Evolutionary conservation across 2,888 invertebrate species (phyloP).

Genomic region (Parelbella ahira): DNA sequence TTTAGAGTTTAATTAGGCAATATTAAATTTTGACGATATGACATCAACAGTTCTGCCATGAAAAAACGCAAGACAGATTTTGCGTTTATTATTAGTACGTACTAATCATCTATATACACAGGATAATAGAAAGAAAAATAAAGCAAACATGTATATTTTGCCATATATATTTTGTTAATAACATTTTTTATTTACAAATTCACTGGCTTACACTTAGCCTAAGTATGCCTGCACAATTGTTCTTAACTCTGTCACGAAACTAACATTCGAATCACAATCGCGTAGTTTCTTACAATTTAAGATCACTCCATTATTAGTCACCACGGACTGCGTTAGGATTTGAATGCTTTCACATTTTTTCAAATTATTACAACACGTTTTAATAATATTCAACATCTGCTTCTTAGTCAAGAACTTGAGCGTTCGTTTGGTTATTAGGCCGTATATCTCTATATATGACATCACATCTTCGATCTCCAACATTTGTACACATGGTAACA

Average conservation of each 20-base stretch:
- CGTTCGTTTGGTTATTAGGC: slow-evolving; percentile 52
- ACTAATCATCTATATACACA: too few relatives aligned
- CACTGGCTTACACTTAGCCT: too few relatives aligned
- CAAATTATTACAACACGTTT: slow-evolving; percentile 38
- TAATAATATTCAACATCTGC: slow-evolving; percentile 50
- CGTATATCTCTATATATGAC: slow-evolving; percentile 47
- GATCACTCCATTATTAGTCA: slow-evolving; percentile 44
- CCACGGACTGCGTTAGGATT: slow-evolving; percentile 48
- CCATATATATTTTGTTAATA: too few relatives aligned
- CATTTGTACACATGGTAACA: slow-evolving; percentile 45
- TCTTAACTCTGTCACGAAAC: slow-evolving; percentile 43
- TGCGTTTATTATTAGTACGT: too few relatives aligned
- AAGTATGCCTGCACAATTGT: slow-evolving; percentile 47
- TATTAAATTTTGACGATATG: too few relatives aligned
- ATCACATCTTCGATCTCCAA: slow-evolving; percentile 47
- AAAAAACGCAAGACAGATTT: too few relatives aligned
- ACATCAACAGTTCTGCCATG: too few relatives aligned
- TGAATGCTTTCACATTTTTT: slow-evolving; percentile 43
- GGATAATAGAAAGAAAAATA: too few relatives aligned
- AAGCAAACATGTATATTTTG: too few relatives aligned
- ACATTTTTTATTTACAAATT: too few relatives aligned
- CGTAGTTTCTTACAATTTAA: slow-evolving; percentile 42
- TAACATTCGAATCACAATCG: slow-evolving; percentile 29
- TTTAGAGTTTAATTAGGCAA: too few relatives aligned
- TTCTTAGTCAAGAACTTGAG: slow-evolving; percentile 56